Conservation (phyloP, 2,888 invertebrate genomes). For the Flexamia atlantica region DNA sequence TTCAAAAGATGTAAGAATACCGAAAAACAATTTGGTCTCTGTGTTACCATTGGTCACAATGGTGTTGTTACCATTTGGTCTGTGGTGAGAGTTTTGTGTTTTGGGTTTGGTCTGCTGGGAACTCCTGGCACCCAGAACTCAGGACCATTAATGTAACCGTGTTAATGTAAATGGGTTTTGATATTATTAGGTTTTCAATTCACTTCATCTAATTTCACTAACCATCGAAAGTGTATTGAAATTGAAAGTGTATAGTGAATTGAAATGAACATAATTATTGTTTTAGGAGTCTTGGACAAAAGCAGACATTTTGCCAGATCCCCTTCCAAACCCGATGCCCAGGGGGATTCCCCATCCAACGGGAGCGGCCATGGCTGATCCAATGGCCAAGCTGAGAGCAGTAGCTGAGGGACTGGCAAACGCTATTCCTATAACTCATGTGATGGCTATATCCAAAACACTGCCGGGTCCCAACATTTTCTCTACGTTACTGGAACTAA, state of each 20-base stretch:
- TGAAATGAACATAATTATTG: not conserved
- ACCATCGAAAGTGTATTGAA: too few species aligned
- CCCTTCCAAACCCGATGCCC: not conserved
- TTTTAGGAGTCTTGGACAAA: not conserved
- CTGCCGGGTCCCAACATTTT: not conserved
- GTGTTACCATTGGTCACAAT: not conserved
- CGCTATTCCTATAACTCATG: not conserved
- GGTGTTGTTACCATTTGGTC: too few species aligned
- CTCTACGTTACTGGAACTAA: not conserved
- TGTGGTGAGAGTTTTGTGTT: not conserved
- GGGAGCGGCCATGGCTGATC: not conserved
- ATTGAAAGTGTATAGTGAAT: too few species aligned
- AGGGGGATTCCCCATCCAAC: not conserved
- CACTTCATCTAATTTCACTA: too few species aligned
- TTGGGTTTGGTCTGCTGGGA: not conserved
- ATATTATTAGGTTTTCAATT: too few species aligned
- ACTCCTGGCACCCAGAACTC: not conserved
- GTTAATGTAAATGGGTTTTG: too few species aligned
- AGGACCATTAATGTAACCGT: too few species aligned
- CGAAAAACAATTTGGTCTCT: not conserved
- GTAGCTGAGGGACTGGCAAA: not conserved
- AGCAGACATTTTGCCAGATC: not conserved
- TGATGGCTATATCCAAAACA: not conserved
- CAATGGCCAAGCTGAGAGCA: slow-evolving; percentile 10
- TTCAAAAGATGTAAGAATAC: not conserved